Evolutionary conservation across 2,113 vertebrate genomes (phyloP).

Genomic region (Corvus moneduloides): DNA sequence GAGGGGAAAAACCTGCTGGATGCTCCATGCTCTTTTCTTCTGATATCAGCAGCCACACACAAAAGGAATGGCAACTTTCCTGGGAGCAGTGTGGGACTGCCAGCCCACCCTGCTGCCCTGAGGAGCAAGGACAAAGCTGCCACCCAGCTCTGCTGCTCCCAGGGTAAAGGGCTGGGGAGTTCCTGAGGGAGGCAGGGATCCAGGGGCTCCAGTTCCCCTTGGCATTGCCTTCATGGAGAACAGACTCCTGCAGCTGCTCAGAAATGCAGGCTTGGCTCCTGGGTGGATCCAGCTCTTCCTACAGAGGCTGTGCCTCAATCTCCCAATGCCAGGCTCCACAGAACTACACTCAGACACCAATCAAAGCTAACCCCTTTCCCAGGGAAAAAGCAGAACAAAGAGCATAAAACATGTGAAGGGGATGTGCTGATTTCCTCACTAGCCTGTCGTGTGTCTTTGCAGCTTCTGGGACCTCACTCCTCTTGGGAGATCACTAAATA

Average conservation of each 20-base stretch:
- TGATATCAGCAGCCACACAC: not conserved
- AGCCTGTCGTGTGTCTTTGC: not conserved
- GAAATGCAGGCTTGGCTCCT: not conserved
- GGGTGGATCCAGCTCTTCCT: not conserved
- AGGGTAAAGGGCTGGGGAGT: not conserved
- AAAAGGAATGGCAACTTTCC: not conserved
- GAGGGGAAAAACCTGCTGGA: not conserved
- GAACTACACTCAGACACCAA: not conserved
- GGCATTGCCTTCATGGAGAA: not conserved
- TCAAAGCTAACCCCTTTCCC: not conserved
- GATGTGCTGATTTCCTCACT: not conserved
- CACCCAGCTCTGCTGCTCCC: not conserved
- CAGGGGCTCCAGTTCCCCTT: not conserved
- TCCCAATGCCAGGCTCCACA: not conserved
- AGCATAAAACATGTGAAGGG: not conserved
- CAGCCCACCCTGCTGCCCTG: not conserved
- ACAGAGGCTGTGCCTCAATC: not conserved
- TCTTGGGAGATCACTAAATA: not conserved
- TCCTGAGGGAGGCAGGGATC: not conserved
- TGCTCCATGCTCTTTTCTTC: not conserved
- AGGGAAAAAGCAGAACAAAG: not conserved
- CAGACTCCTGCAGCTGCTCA: not conserved
- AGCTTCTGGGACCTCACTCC: not conserved
- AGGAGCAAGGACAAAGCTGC: not conserved
- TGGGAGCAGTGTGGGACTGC: not conserved